Evolutionary conservation across 2,113 vertebrate species (phyloP), one percentile per base, ranked within the genome.

Genomic region (Lampris incognitus): DNA sequence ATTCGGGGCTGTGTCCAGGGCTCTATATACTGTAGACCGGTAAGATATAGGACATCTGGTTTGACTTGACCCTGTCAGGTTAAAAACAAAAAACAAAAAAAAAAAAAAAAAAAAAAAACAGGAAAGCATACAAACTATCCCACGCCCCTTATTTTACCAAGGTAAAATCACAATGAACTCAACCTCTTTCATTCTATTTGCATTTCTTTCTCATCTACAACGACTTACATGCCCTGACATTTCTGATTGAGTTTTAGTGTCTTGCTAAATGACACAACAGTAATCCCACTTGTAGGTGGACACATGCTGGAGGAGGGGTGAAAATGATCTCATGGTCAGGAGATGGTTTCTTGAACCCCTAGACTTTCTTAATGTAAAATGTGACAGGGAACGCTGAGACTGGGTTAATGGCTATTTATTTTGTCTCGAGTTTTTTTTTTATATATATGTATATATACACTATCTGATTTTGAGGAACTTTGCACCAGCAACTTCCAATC

Each of bases 401-500:
- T 0, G 1, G 9, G 36, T 36, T 55, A 37, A 7, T 69, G 64
- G 79, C 67, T 76, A 61, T 82, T 82, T 70, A 60, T 78, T 73
- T 72, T 50, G 68, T 87, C 78, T 56, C 5, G 41, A 40, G 66
- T 74, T 76, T 11, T 67, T 74, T 76, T 11, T 60, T 69, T 76
- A 67, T 72, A 81, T 66, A 80, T 83, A 79, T 57, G 52, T 38
- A 62, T 76, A 67, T 72, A 81, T 66, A 80, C 82, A 79, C 54
- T 48, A 37, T 59, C 40, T 13, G 57, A 79, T 67, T 80, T 79
- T 76, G 57, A 66, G 50, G 39, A 87, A 86, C 69, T 85, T 85
- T 85, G 71, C 68, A 80, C 58, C 24, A 13, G 81, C 75, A 84
- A 91, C 85, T 90, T 93, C 76, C 90, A 91, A 92, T 92, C 81